Evolutionary conservation across 1,140 invertebrate genomes (phyloP), one percentile per base, ranked within the genome.

Genomic region (Lordiphosa clarofinis): DNA sequence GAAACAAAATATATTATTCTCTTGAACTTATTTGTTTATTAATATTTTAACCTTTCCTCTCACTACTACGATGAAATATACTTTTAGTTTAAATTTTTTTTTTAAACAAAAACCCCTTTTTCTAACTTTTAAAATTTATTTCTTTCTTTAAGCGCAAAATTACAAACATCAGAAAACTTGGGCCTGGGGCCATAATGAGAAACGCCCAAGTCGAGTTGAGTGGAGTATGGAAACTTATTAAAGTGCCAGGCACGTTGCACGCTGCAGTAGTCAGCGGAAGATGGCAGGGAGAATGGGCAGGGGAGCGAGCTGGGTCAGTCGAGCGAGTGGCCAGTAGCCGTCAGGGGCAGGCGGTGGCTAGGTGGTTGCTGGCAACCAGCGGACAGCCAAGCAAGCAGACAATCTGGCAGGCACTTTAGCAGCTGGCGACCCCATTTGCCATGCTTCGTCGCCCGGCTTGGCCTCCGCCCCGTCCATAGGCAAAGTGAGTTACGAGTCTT

Each of bases 221-320:
- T 62, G 37, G 56, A 63, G 68, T 56, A 74, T 69, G 56, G 76
- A 75, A 86, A 84, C 69, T 84, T 84, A 84, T 84, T 84, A 78
- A 84, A 84, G 78, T 84, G 78, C 79, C 61, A 73, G 49, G 78
- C 78, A 84, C 78, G 78, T 84, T 82, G 78, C 78, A 86, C 57
- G 76, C 73, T 75, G 76, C 60, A 74, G 58, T 70, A 63, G 54
- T 68, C 73, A 61, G 43, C 57, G 33, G 50, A 62, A 52, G 28
- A 63, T 21, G 46, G 57, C 66, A 37, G 46, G 62, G 54, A 43
- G 49, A 68, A 21, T 15, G 46, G 5, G 21, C 21, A 24, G 5
- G 21, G 21, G 52, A 42, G 12, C 24, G 12, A 43, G 36, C 28
- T 21, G 50, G 63, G 64, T 59, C 68, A 56, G 54, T 60, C 44